Base-by-base conservation (phyloP, 1,140 invertebrate species). In the Apis laboriosa region DNA sequence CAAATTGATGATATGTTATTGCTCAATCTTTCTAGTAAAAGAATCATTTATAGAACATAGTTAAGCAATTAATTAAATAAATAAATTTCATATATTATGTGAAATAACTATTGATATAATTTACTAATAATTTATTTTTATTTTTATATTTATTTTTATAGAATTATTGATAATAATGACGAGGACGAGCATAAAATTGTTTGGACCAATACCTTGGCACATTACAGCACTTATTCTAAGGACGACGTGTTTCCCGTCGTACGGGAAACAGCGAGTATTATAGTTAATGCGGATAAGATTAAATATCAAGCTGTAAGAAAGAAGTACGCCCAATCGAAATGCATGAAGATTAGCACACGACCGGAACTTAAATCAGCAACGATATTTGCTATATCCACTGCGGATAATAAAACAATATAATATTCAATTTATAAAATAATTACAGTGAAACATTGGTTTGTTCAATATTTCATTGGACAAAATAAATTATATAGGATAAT, bases 131-230 rank as follows among this genome's bases (percentile, higher is more conserved):
- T 60, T 68, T 0, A n/a, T 43, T 4, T 15, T 61, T 49, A 21
- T 7, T 70, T 7, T 53, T 24, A 13, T 70, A n/a, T 84, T 63
- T 28, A 17, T 73, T 77, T 66, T 81, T 75, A 5, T 19, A 93
- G 92, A 81, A 72, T 93, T 56, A 91, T 93, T 28, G 91, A 90
- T 72, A 92, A 93, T 81, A 91, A 94, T 19, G 92, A 91, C 72
- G 90, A 92, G 55, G 84, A 90, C 3, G 90, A 89, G 67, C 91
- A 91, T 34, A 90, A 93, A 55, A 56, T 86, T 51, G 92, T 94
- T 61, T 97, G 96, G 96, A 96, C 95, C 7, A 92, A 94, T 7
- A 96, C 96, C 28, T 86, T 97, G 53, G 88, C 90, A n/a, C 95
- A 95, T 85, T 96, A 96, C 84, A 96, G 96, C 15, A 95, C 94